A percentile compares a stretch with the other conserved stretches of the same genome.
Conservation (phyloP, 2,888 invertebrate species). For the Pegoplata infirma region DNA sequence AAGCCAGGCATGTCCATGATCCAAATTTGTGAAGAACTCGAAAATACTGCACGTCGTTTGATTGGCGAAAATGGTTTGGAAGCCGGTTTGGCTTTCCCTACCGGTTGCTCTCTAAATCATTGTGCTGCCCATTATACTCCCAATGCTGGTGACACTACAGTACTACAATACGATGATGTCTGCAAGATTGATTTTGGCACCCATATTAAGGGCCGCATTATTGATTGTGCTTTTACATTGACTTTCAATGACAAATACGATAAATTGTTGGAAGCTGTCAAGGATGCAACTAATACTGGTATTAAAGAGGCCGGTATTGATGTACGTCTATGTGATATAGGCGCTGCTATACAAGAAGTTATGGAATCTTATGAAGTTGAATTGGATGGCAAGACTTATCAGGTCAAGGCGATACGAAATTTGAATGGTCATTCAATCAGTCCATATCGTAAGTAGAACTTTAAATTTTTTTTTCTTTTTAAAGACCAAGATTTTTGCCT, state of each 20-base stretch:
- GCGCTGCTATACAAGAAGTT: conserved; percentile 97
- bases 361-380: conserved; percentile 99
- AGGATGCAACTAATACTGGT: conserved; percentile 99
- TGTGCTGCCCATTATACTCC: conserved; percentile 99
- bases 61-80: conserved; percentile 97
- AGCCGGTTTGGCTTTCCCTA: conserved; percentile 97
- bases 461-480: no score
- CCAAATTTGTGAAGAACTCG: conserved; percentile 97
- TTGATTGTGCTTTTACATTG: conserved; percentile 99
- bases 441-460: conserved; percentile 88
- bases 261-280: conserved; percentile 94
- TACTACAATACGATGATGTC: conserved; percentile 96
- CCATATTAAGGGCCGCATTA: conserved; percentile 98
- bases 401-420: conserved; percentile 98
- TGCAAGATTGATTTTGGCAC: conserved; percentile 99
- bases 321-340: conserved; percentile 97
- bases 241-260: conserved; percentile 98
- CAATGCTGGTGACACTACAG: conserved; percentile 97
- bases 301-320: conserved; percentile 97
- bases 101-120: conserved; percentile 98
- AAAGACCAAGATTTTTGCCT: no score
- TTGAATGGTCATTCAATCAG: conserved; percentile 99
- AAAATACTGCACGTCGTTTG: conserved; percentile 92
- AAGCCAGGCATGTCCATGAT: conserved; percentile 99
- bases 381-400: conserved; percentile 96